phyloP scores from a whole-genome alignment of 2,797 vertebrate genomes.

The Ataeniobius toweri region DNA sequence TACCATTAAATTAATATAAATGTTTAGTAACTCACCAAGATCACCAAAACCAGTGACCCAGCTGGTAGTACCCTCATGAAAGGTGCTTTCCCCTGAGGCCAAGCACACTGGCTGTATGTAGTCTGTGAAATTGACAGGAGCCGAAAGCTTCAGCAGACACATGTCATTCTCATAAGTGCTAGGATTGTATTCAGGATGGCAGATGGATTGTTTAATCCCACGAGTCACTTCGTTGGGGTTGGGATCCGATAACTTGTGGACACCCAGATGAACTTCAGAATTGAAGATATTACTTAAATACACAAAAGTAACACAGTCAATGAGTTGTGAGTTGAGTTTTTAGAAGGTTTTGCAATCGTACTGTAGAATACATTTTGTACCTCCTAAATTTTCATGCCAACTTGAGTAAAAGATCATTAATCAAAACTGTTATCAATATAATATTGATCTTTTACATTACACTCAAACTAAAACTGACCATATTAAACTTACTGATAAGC shows the following conservation, averaged over 20 bases:
- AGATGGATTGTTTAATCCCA: fast-evolving
- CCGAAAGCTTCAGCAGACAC: conserved; percentile 48
- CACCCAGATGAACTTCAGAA: conserved; percentile 11
- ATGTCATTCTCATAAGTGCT: not conserved
- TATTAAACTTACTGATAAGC: not conserved
- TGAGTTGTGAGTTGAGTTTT: not conserved
- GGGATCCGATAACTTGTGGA: fast-evolving
- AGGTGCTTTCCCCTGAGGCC: conserved; percentile 30
- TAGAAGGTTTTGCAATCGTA: not conserved
- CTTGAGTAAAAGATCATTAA: too few relatives aligned
- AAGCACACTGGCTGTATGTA: conserved; percentile 75
- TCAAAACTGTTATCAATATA: too few relatives aligned
- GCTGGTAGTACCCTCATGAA: conserved; percentile 13
- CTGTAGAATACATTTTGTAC: not conserved
- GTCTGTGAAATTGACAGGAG: conserved; percentile 42
- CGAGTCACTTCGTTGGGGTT: conserved; percentile 5
- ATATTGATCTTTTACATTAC: not conserved
- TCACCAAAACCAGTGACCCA: conserved; percentile 54
- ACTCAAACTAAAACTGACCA: not conserved
- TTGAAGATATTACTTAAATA: fast-evolving
- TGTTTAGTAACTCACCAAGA: conserved; percentile 18
- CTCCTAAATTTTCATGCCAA: too few relatives aligned
- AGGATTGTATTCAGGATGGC: fast-evolving
- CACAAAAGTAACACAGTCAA: not conserved
- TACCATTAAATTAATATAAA: not conserved